Evolutionary conservation across 2,797 vertebrate genomes (phyloP).

Genomic region (Typhlichthys eigenmanni): DNA sequence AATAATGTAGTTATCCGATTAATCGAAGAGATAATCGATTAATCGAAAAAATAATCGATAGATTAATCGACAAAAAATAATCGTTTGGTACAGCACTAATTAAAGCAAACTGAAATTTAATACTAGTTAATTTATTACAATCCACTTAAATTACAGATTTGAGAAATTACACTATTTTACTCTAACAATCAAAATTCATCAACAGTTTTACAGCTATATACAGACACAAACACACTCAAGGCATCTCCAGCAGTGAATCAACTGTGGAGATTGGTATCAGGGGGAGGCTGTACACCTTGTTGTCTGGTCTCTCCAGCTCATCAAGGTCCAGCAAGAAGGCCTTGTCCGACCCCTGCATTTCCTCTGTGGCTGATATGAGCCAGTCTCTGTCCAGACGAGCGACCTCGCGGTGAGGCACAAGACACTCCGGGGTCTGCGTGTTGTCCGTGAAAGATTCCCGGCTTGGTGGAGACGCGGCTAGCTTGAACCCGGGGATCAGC

Average conservation of each 20-base stretch:
- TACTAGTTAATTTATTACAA: conserved; percentile 21
- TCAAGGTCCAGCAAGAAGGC: conserved; percentile 77
- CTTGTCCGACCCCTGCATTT: conserved; percentile 33
- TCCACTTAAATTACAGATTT: conserved; percentile 23
- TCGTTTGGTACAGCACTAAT: no score
- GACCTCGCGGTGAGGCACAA: neutral
- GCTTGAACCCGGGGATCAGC: conserved; percentile 10
- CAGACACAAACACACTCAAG: neutral
- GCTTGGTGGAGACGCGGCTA: conserved; percentile 4
- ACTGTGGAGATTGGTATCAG: conserved; percentile 76
- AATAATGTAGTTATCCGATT: no score
- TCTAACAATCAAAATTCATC: neutral
- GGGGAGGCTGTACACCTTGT: conserved; percentile 63
- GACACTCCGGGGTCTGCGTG: conserved; percentile 22
- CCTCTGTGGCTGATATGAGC: conserved; percentile 9
- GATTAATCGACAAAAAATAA: no score
- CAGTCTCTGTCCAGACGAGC: conserved; percentile 34
- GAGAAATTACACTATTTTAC: neutral
- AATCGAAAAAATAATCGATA: no score
- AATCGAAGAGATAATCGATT: no score
- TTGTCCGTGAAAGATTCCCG: conserved; percentile 27
- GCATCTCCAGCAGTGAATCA: conserved; percentile 60
- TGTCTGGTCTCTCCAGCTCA: conserved; percentile 46
- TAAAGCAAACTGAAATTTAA: conserved; percentile 18
- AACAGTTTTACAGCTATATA: conserved; percentile 37